Percentiles rank a stretch among this genome's conserved stretches.
Conservation (phyloP, 2,888 invertebrate species). For the Cephonodes hylas region DNA sequence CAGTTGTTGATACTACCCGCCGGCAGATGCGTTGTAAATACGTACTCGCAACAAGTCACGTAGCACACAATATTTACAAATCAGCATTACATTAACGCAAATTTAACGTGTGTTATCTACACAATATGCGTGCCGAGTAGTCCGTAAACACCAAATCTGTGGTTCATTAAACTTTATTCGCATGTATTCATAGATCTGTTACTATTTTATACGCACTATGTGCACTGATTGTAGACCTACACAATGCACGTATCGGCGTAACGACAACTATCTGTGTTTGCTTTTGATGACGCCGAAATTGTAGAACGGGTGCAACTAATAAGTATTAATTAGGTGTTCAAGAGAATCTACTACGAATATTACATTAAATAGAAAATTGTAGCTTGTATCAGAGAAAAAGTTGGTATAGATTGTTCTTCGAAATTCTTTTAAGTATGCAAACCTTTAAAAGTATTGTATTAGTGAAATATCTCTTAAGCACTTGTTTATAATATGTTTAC, state of each 20-base stretch:
- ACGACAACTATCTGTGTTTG: background rate
- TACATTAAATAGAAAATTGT: no score
- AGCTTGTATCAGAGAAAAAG: no score
- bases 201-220: constrained; percentile 4
- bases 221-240: background rate
- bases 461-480: background rate
- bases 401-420: no score
- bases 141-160: constrained; percentile 37
- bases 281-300: background rate
- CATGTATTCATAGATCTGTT: constrained; percentile 13
- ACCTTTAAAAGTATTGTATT: no score
- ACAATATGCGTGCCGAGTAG: constrained; percentile 37
- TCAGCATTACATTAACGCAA: constrained; percentile 46
- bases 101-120: constrained; percentile 46
- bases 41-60: constrained; percentile 33
- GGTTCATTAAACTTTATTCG: constrained; percentile 43
- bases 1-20: background rate
- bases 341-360: background rate
- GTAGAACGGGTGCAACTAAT: background rate
- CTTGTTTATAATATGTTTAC: background rate
- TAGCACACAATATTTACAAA: constrained; percentile 32
- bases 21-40: background rate
- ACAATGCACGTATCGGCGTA: background rate
- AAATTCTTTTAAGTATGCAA: background rate
- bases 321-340: background rate